Evolutionary conservation across 2,797 vertebrate genomes (phyloP), one percentile per base, ranked within the genome.

Genomic region (Hoplostethus atlanticus): DNA sequence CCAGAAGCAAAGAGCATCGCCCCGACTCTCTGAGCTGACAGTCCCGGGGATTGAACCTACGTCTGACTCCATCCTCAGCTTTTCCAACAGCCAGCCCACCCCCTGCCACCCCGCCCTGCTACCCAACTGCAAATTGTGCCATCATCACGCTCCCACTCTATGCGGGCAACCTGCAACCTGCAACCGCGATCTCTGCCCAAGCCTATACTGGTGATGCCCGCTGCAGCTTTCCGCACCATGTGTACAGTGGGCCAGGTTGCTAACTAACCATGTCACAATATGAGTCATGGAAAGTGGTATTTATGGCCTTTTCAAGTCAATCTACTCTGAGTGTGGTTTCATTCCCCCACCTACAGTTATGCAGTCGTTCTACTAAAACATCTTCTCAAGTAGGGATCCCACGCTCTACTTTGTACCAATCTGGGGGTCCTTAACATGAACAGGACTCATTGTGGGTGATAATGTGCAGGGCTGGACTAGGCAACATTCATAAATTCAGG

Each of bases 91-190:
- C 73, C 68, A 77, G 71, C 54, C 75, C 79, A 52, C 47, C 17
- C 1, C 21, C 21, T 21, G 21, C 21, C 21, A 21, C 21, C 21
- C 21, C 21, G 21, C 21, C 21, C 78, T 67, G 61, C 68, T 68
- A 50, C 64, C 73, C 50, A 74, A 54, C 75, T 80, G 73, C 85
- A 79, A 81, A 83, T 34, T 58, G 84, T 44, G 59, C 53, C 2
- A 68, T 80, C 67, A 53, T 53, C 59, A 82, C 46, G 78, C 65
- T 80, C 66, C 53, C 63, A 40, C 71, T 83, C 76, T 64, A 44
- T 57, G 68, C 77, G 58, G 77, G 73, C 66, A 56, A 64, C 70
- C 59, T 64, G 11, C 12, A 53, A 34, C 66, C 57, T 55, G 52
- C 61, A 47, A 38, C 3, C 10, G 59, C 63, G 51, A 78, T 76